phyloP scores from a whole-genome alignment of 2,113 vertebrate species.

The Platysteira castanea region DNA sequence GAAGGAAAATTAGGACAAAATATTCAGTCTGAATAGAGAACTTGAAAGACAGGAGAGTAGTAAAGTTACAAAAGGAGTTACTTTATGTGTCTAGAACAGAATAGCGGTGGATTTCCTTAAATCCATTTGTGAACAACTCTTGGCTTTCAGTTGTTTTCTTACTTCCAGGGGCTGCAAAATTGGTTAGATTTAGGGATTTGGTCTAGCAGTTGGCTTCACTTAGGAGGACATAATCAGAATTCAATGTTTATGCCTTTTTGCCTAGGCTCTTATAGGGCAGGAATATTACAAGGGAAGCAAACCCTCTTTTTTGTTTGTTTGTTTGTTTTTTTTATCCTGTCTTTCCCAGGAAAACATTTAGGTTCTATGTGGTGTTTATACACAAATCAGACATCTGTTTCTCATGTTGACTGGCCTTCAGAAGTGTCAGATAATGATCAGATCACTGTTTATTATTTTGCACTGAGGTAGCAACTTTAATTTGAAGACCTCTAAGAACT shows the following conservation, averaged over 20 bases:
- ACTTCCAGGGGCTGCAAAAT: background rate
- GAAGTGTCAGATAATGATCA: background rate
- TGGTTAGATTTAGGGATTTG: background rate
- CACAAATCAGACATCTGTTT: background rate
- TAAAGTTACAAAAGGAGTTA: background rate
- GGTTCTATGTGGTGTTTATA: background rate
- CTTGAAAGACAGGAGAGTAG: background rate
- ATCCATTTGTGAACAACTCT: background rate
- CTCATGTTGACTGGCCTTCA: background rate
- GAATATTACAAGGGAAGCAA: background rate
- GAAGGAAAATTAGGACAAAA: background rate
- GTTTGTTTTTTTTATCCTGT: background rate
- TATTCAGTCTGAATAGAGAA: background rate
- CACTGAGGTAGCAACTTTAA: background rate
- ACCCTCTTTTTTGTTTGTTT: accelerated
- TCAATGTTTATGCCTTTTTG: background rate
- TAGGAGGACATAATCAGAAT: background rate
- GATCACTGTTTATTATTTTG: background rate
- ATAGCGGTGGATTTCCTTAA: background rate
- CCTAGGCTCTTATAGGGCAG: background rate
- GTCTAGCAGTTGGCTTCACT: background rate
- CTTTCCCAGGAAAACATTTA: background rate
- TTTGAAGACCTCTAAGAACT: background rate
- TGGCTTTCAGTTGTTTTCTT: background rate
- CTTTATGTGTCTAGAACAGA: background rate